Base-by-base conservation (phyloP, 2,888 invertebrate genomes). In the Stegana nigrithorax region DNA sequence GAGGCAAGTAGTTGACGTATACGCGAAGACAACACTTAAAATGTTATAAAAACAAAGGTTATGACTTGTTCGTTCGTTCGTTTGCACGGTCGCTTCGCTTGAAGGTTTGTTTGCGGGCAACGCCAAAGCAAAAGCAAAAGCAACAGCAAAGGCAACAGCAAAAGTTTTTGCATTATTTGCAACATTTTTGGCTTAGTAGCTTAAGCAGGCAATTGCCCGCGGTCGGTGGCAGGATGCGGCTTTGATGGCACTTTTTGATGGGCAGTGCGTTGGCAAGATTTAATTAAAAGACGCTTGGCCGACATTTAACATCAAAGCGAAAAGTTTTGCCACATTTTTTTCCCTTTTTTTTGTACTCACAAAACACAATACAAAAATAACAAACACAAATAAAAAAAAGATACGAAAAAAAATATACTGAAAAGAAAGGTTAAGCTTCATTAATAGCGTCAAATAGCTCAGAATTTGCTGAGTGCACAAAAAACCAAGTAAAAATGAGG, bases 31-130 rank as follows among this genome's bases (percentile, higher is more conserved):
- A 50, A 26, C 50, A 50, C 26, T 50, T 50, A 50, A 50, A 50
- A 50, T 25, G 50, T 25, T 50, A 26, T 50, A 26, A 50, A 50
- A 50, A 50, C 50, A 23, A 50, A 25, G 45, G 17, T 45, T 50
- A 26, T 50, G 50, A n/a, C 26, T 50, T 50, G 50, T 25, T 50
- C 26, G n/a, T 26, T 10, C 26, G 14, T 36, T n/a, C 25, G 26
- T 50, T 50, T 50, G 6, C 14, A 8, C 12, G 12, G 14, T n/a
- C 36, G 10, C 14, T 36, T 36, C n/a, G n/a, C n/a, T n/a, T n/a
- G n/a, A n/a, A n/a, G n/a, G n/a, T 26, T 50, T 50, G n/a, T 50
- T 50, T 50, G 19, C 6, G 19, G 7, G 19, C 10, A 8, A 21
- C 45, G 1, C 19, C 10, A 36, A 36, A n/a, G 3, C n/a, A 44